phyloP scores from a whole-genome alignment of 2,113 vertebrate genomes.

The Psophia crepitans region DNA sequence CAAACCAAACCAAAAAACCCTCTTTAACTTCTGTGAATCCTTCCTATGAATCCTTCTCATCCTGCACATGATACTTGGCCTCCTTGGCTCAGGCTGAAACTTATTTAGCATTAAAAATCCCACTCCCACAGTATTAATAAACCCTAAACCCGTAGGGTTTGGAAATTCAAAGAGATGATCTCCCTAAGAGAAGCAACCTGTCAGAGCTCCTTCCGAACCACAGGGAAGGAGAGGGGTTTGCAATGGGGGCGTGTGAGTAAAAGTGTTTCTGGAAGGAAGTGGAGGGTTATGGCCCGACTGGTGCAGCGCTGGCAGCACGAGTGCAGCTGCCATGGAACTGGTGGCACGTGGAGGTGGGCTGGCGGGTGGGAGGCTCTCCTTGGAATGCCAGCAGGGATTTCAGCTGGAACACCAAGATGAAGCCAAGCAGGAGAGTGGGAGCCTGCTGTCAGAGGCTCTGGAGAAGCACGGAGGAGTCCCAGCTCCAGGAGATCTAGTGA shows the following conservation, averaged over 20 bases:
- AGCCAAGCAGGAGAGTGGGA: not conserved
- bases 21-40: not conserved
- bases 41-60: not conserved
- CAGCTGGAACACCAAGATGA: not conserved
- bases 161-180: not conserved
- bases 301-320: not conserved
- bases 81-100: not conserved
- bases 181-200: not conserved
- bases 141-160: not conserved
- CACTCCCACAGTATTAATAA: not conserved
- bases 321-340: not conserved
- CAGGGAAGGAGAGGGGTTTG: not conserved
- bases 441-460: not conserved
- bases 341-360: not conserved
- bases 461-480: not conserved
- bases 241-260: not conserved
- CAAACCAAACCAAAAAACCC: too few species aligned
- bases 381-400: not conserved
- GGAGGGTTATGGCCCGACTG: not conserved
- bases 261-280: not conserved
- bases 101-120: slow-evolving; percentile 6
- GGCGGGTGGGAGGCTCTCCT: not conserved
- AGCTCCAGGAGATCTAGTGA: not conserved
- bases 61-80: not conserved
- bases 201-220: not conserved